Conservation (phyloP, 2,888 invertebrate species). For the Papilio gigon region DNA sequence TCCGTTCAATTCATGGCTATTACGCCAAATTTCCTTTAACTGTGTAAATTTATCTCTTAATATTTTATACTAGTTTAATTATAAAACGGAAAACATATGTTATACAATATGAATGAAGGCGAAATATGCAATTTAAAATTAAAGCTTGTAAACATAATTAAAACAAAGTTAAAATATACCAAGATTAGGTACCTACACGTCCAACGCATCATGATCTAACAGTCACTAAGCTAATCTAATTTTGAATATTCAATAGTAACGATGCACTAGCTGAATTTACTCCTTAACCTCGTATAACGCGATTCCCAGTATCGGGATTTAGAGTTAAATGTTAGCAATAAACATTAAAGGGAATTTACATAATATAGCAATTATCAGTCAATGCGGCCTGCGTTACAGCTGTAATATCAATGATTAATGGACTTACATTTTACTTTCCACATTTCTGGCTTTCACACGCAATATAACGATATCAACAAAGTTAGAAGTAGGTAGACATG, state of each 20-base stretch:
- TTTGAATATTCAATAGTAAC: background rate
- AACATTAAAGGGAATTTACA: conserved; percentile 7
- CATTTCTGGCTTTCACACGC: conserved; percentile 1
- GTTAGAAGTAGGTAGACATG: background rate
- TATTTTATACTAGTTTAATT: background rate
- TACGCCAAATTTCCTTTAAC: conserved; percentile 10
- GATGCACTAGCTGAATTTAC: background rate
- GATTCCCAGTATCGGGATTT: background rate
- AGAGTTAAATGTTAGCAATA: conserved; percentile 18
- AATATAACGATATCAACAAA: conserved; percentile 9
- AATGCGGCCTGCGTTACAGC: background rate
- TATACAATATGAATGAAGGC: background rate
- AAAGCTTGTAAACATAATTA: background rate
- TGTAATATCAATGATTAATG: conserved; percentile 12
- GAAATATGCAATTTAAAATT: background rate
- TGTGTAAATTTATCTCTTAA: conserved; percentile 12
- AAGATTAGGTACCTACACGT: no score
- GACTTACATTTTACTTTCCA: background rate
- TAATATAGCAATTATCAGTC: conserved; percentile 14
- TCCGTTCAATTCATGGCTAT: conserved; percentile 3
- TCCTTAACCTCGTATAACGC: background rate
- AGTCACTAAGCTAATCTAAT: background rate
- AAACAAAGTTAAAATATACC: background rate
- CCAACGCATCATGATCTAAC: background rate
- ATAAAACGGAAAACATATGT: background rate